Percentiles rank a stretch among this genome's conserved stretches.
phyloP scores from a whole-genome alignment of 2,888 invertebrate species.

The Aporophyla lueneburgensis region DNA sequence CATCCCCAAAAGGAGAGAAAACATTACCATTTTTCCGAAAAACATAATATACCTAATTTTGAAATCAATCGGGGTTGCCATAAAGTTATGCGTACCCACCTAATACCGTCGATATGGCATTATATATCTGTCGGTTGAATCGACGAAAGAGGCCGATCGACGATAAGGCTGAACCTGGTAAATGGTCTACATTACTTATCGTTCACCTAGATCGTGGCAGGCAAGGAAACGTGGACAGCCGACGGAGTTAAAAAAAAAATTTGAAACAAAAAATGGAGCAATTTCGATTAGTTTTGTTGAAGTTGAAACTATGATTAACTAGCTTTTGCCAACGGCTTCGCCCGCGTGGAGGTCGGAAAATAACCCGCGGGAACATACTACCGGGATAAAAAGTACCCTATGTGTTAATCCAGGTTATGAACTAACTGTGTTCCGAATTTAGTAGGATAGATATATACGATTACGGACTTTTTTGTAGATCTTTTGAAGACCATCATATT shows the following conservation, averaged over 20 bases:
- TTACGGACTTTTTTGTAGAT: too few species aligned
- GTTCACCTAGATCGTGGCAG: conserved; percentile 60
- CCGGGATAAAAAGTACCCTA: too few species aligned
- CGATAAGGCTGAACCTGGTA: conserved; percentile 73
- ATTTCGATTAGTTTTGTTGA: neutral
- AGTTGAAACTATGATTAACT: neutral
- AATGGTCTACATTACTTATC: conserved; percentile 59
- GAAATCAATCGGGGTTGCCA: neutral
- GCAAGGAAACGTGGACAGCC: conserved; percentile 21
- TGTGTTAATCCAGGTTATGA: too few species aligned
- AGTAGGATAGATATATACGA: too few species aligned
- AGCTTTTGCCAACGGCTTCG: too few species aligned
- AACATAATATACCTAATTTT: conserved; percentile 8
- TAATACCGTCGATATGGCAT: conserved; percentile 14
- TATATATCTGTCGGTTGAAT: conserved; percentile 47
- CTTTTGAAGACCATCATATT: too few species aligned
- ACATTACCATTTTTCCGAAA: neutral
- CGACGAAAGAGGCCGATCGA: conserved; percentile 71
- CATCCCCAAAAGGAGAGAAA: neutral
- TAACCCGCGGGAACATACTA: too few species aligned
- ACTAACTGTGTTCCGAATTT: too few species aligned
- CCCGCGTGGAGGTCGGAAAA: too few species aligned
- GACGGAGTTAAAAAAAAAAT: conserved; percentile 11
- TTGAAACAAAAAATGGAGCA: conserved; percentile 1
- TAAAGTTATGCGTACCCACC: conserved; percentile 31